phyloP scores from a whole-genome alignment of 2,888 invertebrate species.

The Epirrhoe alternata region DNA sequence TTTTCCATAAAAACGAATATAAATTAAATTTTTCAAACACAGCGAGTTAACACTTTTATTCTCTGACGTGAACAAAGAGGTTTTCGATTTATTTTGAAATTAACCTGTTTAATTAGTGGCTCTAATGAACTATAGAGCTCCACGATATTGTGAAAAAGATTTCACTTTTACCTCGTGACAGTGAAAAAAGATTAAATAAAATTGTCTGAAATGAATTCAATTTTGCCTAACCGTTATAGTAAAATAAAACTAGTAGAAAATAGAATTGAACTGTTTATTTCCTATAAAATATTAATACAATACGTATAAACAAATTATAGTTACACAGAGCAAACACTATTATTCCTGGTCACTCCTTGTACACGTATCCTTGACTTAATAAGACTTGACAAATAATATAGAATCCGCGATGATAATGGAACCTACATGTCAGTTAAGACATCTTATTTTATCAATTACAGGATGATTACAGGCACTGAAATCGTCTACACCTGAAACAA shows the following conservation, averaged over 20 bases:
- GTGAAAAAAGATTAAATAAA: background rate
- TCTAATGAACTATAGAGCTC: background rate
- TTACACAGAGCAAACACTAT: background rate
- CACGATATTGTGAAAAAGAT: background rate
- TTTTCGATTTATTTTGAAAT: constrained; percentile 10
- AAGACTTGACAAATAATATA: too few relatives aligned
- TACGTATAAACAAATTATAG: background rate
- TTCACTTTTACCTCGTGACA: background rate
- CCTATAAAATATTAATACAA: background rate
- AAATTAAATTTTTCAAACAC: constrained; percentile 2
- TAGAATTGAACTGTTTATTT: too few relatives aligned
- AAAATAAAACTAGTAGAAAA: background rate
- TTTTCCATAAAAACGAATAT: constrained; percentile 21
- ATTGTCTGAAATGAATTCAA: background rate
- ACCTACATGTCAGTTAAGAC: too few relatives aligned
- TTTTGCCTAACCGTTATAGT: background rate
- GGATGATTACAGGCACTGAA: too few relatives aligned
- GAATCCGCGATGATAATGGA: too few relatives aligned
- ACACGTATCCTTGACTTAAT: too few relatives aligned
- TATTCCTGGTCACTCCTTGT: background rate
- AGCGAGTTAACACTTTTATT: constrained; percentile 4
- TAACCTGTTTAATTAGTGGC: background rate
- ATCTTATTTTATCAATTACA: too few relatives aligned
- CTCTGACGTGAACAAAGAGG: background rate
- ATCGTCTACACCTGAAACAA: too few relatives aligned